Evolutionary conservation across 2,888 invertebrate species (phyloP), one percentile per base, ranked within the genome.

Genomic region (Hetaerina titia): DNA sequence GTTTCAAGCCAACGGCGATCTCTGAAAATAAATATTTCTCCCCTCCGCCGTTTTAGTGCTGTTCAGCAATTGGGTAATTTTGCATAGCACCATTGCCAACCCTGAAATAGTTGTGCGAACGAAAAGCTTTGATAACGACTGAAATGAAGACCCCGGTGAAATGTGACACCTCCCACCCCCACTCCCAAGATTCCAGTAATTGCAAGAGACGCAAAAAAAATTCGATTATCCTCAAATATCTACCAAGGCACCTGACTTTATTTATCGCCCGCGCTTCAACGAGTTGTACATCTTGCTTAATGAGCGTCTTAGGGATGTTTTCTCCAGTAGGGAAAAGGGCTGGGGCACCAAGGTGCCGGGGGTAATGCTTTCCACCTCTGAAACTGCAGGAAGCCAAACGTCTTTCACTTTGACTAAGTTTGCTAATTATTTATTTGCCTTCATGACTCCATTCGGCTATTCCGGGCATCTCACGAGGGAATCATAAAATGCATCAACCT

Each of bases 361-460:
- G 15, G 92, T 74, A 31, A 63, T 92, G 69, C 56, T 92, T 92
- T 74, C 92, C 69, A 92, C 92, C 92, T 92, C 81, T 92, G 92
- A 92, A 92, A 74, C 69, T 92, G 92, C 92, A 92, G 69, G 64
- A 92, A 69, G 92, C 92, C 92, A 92, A 92, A 92, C 69, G 92
- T 69, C 92, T 92, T 56, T 92, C 92, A 92, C 92, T 69, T 92
- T 92, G 92, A 92, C 92, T 92, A 92, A 92, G 92, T 92, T 92
- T 57, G 56, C 92, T 92, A 92, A 92, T 92, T 92, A 92, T 69
- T 92, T 92, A 92, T 92, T 92, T 69, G 69, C 92, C 69, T 92
- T 92, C 92, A 92, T 92, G 92, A 69, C 92, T 92, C 69, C 90
- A 64, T 90, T 90, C 92, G 92, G 92, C 92, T 92, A 92, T 92